Conservation (phyloP, 1,140 invertebrate genomes). For the Cepaea nemoralis region DNA sequence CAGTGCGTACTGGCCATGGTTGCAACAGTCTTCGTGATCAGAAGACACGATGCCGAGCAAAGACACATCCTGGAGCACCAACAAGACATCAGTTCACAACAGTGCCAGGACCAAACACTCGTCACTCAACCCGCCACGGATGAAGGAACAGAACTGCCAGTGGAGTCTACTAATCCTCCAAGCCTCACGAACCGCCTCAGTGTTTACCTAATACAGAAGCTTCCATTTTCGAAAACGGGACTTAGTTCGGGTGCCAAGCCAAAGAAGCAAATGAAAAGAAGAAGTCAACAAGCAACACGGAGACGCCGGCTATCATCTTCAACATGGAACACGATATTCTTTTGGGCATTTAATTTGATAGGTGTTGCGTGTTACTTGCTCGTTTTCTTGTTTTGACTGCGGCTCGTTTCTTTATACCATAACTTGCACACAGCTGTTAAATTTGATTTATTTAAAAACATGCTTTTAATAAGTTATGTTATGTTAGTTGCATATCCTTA, state of each 20-base stretch:
- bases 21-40: background rate
- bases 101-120: background rate
- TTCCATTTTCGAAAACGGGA: background rate
- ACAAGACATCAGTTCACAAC: background rate
- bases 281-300: background rate
- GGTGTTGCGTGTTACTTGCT: too few species aligned
- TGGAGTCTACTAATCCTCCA: background rate
- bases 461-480: background rate
- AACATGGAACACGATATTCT: background rate
- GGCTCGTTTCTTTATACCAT: background rate
- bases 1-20: slow-evolving; percentile 1
- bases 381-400: too few species aligned
- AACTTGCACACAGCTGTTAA: too few species aligned
- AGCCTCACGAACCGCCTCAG: background rate
- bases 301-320: background rate
- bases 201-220: background rate
- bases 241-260: background rate
- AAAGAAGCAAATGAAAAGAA: background rate
- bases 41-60: background rate
- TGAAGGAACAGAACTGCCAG: background rate
- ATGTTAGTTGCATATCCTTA: too few species aligned
- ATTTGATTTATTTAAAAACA: background rate
- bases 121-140: background rate
- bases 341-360: background rate
- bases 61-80: background rate